Percentiles rank a stretch among this genome's conserved stretches.
These are phyloP conservation scores for Cladopsammia gracilis DNA, from an alignment of 64 coral and sea anemone species.

Conservation along the genomic window DNA sequence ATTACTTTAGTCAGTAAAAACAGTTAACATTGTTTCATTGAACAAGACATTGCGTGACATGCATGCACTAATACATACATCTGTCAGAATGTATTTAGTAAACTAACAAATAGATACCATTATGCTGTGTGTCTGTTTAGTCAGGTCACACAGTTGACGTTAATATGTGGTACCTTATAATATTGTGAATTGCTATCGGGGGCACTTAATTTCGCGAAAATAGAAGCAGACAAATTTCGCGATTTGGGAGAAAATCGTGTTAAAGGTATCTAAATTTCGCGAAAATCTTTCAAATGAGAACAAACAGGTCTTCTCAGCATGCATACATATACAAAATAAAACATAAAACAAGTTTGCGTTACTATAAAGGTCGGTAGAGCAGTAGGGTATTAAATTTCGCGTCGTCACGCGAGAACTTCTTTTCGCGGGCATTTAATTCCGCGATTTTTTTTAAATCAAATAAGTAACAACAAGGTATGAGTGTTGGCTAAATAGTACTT, in stretches of 20 bases:
- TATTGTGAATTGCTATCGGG: too few relatives aligned
- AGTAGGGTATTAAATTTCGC: slow-evolving; percentile 7
- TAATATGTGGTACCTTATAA: too few relatives aligned
- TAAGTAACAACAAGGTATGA: neutral
- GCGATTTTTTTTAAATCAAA: neutral
- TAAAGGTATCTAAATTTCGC: too few relatives aligned
- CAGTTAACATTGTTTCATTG: too few relatives aligned
- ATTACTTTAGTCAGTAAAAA: neutral
- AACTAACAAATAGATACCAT: neutral
- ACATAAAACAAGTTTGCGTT: slow-evolving; percentile 3
- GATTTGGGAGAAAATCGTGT: too few relatives aligned
- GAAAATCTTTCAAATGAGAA: too few relatives aligned
- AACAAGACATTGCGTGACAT: slow-evolving; percentile 10
- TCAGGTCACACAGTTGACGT: too few relatives aligned
- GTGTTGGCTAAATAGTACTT: neutral
- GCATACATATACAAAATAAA: slow-evolving; percentile 9
- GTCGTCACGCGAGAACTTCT: neutral
- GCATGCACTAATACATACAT: too few relatives aligned
- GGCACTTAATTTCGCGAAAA: too few relatives aligned
- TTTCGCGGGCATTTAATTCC: neutral
- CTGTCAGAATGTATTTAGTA: too few relatives aligned
- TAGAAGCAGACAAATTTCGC: too few relatives aligned
- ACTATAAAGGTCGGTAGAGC: neutral
- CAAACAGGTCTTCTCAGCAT: neutral
- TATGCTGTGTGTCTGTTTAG: neutral